These are phyloP conservation scores for Nomada fabriciana DNA, from an alignment of 2,888 invertebrate genomes.

Conservation along the genomic window DNA sequence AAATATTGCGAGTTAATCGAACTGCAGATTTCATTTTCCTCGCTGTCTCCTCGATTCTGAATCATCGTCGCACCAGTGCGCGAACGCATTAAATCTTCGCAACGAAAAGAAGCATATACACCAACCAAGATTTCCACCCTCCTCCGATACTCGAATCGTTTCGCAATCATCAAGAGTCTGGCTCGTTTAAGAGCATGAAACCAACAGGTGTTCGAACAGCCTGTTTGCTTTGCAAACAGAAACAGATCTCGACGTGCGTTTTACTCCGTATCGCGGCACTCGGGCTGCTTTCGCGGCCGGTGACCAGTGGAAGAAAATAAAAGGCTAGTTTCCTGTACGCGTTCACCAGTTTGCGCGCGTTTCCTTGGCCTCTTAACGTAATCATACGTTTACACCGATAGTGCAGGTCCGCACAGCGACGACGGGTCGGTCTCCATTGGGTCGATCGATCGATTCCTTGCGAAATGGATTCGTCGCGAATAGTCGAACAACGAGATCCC, in stretches of 20 bases:
- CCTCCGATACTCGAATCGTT: neutral
- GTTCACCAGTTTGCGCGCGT: conserved; percentile 60
- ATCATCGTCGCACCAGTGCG: too few relatives aligned
- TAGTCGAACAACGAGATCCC: conserved; percentile 36
- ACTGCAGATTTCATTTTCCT: too few relatives aligned
- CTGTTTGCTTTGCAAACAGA: neutral
- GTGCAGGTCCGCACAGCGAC: conserved; percentile 63
- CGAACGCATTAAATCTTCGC: neutral
- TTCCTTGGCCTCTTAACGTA: conserved; percentile 81
- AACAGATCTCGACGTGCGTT: neutral
- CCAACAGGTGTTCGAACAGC: conserved; percentile 28
- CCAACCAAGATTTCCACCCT: neutral
- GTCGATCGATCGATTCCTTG: conserved; percentile 73
- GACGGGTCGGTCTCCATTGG: conserved; percentile 68
- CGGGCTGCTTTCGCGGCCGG: conserved; percentile 12
- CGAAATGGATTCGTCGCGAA: conserved; percentile 62
- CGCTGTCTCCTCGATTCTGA: too few relatives aligned
- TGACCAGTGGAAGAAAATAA: conserved; percentile 49
- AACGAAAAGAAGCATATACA: too few relatives aligned
- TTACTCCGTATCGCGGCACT: neutral
- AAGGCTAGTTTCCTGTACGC: conserved; percentile 52
- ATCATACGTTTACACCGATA: conserved; percentile 72
- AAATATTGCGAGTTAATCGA: too few relatives aligned
- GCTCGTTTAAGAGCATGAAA: neutral
- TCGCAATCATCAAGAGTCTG: conserved; percentile 13